Percentiles rank a stretch among this genome's conserved stretches.
Evolutionary conservation across 1,140 invertebrate species (phyloP).

Genomic region (Zaprionus nigranus): DNA sequence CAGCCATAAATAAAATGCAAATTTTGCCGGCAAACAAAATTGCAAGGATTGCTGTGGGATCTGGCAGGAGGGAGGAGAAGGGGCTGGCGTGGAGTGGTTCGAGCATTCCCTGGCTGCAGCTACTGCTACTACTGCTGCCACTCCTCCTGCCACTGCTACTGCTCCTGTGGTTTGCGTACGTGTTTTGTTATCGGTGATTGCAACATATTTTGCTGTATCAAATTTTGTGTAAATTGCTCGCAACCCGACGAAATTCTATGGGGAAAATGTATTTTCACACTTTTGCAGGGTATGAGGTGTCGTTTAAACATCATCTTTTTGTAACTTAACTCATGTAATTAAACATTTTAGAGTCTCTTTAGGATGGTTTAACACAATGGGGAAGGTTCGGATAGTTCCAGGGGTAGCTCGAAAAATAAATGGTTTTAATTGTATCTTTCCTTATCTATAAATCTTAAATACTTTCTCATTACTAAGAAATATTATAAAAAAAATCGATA

Average conservation of each 20-base stretch:
- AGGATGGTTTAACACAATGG: not conserved
- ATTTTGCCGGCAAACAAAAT: constrained; percentile 67
- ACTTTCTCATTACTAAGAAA: no score
- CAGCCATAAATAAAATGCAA: constrained; percentile 77
- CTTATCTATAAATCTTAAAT: no score
- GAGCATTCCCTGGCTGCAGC: not conserved
- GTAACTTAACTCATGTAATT: not conserved
- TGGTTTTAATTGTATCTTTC: no score
- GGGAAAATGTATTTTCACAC: constrained; percentile 59
- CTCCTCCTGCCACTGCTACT: constrained; percentile 27
- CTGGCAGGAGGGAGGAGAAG: not conserved
- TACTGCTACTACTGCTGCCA: not conserved
- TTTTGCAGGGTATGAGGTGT: constrained; percentile 28
- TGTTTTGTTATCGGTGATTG: constrained; percentile 66
- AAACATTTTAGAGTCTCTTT: not conserved
- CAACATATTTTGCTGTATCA: constrained; percentile 75
- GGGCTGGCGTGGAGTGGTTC: constrained; percentile 5
- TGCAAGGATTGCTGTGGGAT: constrained; percentile 51
- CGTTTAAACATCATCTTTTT: not conserved
- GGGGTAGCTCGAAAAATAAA: no score
- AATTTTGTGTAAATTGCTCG: constrained; percentile 76
- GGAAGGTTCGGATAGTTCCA: no score
- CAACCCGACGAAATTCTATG: constrained; percentile 75
- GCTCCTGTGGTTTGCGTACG: constrained; percentile 52
- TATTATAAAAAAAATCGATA: no score